Evolutionary conservation across 1,140 invertebrate species (phyloP), one percentile per base, ranked within the genome.

Genomic region (Drosophila melanogaster): DNA sequence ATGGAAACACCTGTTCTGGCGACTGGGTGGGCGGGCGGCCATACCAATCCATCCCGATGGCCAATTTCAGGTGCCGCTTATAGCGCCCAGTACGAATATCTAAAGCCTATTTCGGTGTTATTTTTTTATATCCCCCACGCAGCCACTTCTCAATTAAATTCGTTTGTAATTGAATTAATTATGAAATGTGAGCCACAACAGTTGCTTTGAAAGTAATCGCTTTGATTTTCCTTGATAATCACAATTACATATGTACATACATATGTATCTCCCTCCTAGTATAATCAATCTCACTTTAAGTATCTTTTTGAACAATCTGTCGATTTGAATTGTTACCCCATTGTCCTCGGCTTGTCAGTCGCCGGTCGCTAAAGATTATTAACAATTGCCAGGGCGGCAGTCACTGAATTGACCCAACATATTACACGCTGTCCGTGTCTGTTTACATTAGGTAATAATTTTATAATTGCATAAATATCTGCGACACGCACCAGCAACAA

Each of bases 391-490:
- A 72, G 78, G 62, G 72, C 71, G 62, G 72, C 71, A 59, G 59
- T 56, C 66, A 62, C 49, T 41, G 46, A 85, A 79, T 85, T 84
- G 69, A 78, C 50, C 62, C 37, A 77, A 65, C 62, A 77, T 64
- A 61, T 75, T 76, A 62, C 43, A 55, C 55, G 33, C 53, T 40
- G 46, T 56, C 30, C 59, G 59, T 62, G 80, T 84, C 80, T 78
- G 64, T 76, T 83, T 66, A 61, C 70, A 84, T 84, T 84, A 62
- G 71, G 35, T 77, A 59, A 81, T 86, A 86, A 86, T 86, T 83
- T 79, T 77, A 69, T 87, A 86, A 86, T 86, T 86, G 75, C 30
- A 87, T 87, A 86, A 83, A 83, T 83, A 86, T 86, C 62, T 76
- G 79, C 53, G 83, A 79, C 83, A 86, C 83, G 83, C 83, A 83